phyloP scores from a whole-genome alignment of 2,888 invertebrate genomes.

The Leptinotarsa tumamoca region DNA sequence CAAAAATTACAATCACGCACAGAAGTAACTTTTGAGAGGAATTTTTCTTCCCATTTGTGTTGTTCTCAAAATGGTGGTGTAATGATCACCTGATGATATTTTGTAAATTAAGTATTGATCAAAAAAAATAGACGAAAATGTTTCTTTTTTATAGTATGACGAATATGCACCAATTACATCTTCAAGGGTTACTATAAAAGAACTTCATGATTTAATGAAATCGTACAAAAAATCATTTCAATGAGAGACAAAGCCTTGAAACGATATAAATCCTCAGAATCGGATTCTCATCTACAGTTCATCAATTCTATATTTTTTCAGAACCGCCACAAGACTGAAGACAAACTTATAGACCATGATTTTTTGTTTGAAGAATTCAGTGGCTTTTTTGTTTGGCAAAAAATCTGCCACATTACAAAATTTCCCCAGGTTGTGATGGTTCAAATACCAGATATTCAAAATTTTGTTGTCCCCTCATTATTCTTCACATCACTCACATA shows the following conservation, averaged over 20 bases:
- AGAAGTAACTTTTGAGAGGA: too few species aligned
- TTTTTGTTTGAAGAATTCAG: slow-evolving; percentile 20
- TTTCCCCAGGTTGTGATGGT: slow-evolving; percentile 15
- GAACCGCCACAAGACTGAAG: not conserved
- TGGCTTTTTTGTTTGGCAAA: slow-evolving; percentile 23
- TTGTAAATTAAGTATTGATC: too few species aligned
- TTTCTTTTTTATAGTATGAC: too few species aligned
- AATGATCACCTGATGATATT: too few species aligned
- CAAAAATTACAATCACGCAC: too few species aligned
- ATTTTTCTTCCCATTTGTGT: too few species aligned
- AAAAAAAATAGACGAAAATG: too few species aligned
- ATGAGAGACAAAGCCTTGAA: not conserved
- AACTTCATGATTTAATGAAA: not conserved
- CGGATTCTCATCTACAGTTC: not conserved
- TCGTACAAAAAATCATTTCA: not conserved
- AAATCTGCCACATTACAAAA: slow-evolving; percentile 17
- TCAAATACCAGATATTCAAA: slow-evolving; percentile 16
- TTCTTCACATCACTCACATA: slow-evolving; percentile 7
- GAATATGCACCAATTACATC: too few species aligned
- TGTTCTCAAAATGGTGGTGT: too few species aligned
- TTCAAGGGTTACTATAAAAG: not conserved
- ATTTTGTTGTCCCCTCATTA: slow-evolving; percentile 21
- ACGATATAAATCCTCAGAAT: not conserved
- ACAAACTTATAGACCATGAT: not conserved
- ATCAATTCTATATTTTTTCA: not conserved